Evolutionary conservation across 2,888 invertebrate genomes (phyloP).

Genomic region (Artemia sp.): DNA sequence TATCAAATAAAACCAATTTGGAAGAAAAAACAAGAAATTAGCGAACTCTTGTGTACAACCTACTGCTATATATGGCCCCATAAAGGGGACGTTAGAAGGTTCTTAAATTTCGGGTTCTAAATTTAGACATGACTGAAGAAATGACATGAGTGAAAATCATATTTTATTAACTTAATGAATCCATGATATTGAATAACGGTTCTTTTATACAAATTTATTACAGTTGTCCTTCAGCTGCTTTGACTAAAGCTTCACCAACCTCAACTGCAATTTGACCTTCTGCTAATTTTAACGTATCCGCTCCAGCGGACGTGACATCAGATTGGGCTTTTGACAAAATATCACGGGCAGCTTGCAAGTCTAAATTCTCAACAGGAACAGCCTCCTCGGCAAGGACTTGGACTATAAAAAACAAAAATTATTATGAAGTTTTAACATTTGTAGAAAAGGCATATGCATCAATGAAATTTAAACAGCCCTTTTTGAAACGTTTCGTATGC

Average conservation of each 20-base stretch:
- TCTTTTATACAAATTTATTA: neutral
- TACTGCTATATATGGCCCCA: no score
- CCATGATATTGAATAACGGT: no score
- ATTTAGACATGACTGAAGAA: no score
- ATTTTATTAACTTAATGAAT: no score
- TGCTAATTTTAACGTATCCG: slow-evolving; percentile 58
- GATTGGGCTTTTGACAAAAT: slow-evolving; percentile 66
- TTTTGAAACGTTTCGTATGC: no score
- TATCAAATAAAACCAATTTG: no score
- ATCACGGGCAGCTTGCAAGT: slow-evolving; percentile 60
- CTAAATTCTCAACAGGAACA: slow-evolving; percentile 62
- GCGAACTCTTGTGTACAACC: no score
- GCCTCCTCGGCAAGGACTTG: slow-evolving; percentile 95
- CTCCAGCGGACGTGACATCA: slow-evolving; percentile 55
- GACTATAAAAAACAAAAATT: slow-evolving; percentile 28
- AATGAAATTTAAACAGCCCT: neutral
- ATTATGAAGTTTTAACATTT: neutral
- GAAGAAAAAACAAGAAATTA: no score
- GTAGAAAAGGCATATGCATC: neutral
- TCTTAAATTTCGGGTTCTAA: no score
- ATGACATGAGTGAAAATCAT: no score
- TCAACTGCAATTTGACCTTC: slow-evolving; percentile 86
- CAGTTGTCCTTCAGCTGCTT: slow-evolving; percentile 42
- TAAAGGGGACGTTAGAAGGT: no score
- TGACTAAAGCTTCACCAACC: slow-evolving; percentile 80